Base-by-base conservation (phyloP, 2,797 vertebrate species). In the Cirrhinus mrigala region DNA sequence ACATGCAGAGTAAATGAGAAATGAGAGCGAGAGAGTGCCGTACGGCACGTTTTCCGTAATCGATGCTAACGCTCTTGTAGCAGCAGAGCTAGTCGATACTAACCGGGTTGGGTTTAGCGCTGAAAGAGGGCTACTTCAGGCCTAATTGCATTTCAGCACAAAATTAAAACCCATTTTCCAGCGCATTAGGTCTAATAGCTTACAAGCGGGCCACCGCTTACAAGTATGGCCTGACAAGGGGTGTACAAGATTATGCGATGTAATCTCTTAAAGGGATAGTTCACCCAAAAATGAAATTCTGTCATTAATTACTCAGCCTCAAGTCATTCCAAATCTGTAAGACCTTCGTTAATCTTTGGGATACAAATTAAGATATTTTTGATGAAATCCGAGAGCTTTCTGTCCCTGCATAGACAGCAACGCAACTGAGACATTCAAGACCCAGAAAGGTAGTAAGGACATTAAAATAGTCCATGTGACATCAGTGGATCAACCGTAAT, bases 121-220 rank as follows among this genome's bases (percentile, higher is more conserved):
- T 83, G 68, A 90, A 81, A 89, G 87, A 90, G 73, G 70, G 77
- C 73, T 52, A 86, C 76, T 81, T 81, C 83, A 58, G 66, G 68
- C 50, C 15, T 62, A 90, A 90, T 80, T 87, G 50, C 85, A 91
- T 93, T 90, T 89, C 75, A 87, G 74, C 27, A 80, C 78, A 88
- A 90, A 93, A 94, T 91, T 91, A 90, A 92, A 91, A 87, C 85
- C 58, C 40, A 78, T 83, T 91, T 90, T 86, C 84, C 85, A 88
- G 82, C 83, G 86, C 88, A 90, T 89, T 90, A 82, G 73, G 58
- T n/a, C 85, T 89, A 81, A 90, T 29, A 88, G 85, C 79, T 89
- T 74, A 82, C 44, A 74, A 40, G 37, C 44, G n/a, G 18, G 48
- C 29, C 74, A 79, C 71, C 78, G 29, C 80, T 73, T 40, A 52